Evolutionary conservation across 2,888 invertebrate species (phyloP).

Genomic region (Nephrotoma appendiculata): DNA sequence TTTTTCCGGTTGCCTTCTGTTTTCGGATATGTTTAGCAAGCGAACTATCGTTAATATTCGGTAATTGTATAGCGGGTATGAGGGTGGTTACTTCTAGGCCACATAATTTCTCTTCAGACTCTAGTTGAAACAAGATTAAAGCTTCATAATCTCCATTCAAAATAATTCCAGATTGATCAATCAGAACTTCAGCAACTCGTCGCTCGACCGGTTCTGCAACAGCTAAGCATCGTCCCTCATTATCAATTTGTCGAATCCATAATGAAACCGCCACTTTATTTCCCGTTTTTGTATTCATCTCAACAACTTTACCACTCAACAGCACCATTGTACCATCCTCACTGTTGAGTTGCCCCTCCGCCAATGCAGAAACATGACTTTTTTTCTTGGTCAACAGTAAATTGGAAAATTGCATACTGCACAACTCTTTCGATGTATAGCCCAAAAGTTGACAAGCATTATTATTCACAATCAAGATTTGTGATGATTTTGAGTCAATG

Average conservation of each 20-base stretch:
- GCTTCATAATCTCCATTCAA: slow-evolving; percentile 29
- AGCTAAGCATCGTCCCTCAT: slow-evolving; percentile 44
- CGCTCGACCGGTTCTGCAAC: slow-evolving; percentile 48
- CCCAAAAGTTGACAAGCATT: slow-evolving; percentile 47
- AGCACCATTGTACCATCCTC: slow-evolving; percentile 42
- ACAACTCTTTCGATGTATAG: slow-evolving; percentile 39
- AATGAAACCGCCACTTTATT: slow-evolving; percentile 45
- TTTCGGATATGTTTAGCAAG: slow-evolving; percentile 37
- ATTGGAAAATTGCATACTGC: slow-evolving; percentile 35
- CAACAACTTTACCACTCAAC: slow-evolving; percentile 47
- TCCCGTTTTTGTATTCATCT: slow-evolving; percentile 41
- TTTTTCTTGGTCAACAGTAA: slow-evolving; percentile 37
- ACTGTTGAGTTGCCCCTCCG: slow-evolving; percentile 37
- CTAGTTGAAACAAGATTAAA: slow-evolving; percentile 39
- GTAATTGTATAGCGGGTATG: slow-evolving; percentile 38
- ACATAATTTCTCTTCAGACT: slow-evolving; percentile 34
- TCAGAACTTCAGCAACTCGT: slow-evolving; percentile 18
- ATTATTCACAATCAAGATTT: slow-evolving; percentile 53
- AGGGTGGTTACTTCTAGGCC: slow-evolving; percentile 36
- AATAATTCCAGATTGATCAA: slow-evolving; percentile 20
- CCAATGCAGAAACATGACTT: slow-evolving; percentile 35
- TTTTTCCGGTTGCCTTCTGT: slow-evolving; percentile 49
- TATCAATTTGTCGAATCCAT: slow-evolving; percentile 45
- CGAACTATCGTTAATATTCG: slow-evolving; percentile 26
- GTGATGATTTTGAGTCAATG: slow-evolving; percentile 45